Base-by-base conservation (phyloP, 2,888 invertebrate species). In the Gandaritis pyraliata region DNA sequence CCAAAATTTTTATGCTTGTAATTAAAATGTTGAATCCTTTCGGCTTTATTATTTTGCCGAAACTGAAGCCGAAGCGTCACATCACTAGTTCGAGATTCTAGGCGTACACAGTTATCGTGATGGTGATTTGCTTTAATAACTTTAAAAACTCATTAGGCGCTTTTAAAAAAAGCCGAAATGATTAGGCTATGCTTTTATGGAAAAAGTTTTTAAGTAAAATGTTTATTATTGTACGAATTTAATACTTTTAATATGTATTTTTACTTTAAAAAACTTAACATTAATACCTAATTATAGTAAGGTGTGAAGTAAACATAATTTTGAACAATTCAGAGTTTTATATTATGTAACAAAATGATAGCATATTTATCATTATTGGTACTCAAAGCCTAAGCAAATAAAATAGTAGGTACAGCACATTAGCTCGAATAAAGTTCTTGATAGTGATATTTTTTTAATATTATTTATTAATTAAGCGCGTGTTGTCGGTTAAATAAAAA, bases 71-170 rank as follows among this genome's bases (percentile, higher is more conserved):
- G 8, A 36, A 43, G 11, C 16, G 41, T 30, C 16, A 38, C 53
- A 10, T 38, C 49, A 53, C 57, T 53, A 77, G 73, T 73, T 71
- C 73, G 11, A 76, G 83, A 83, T 82, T 83, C 16, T 45, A 47
- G 29, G 51, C 39, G 73, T 74, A 72, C 76, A 73, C 74, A 74
- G 72, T 75, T 43, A 72, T 74, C 79, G 76, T 76, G 69, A 79
- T 79, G 77, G 86, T 82, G 85, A 88, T 89, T 89, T 88, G 80
- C 81, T 80, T 85, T 89, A 88, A 90, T 89, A 87, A 86, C 88
- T 86, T 84, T 80, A 77, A 85, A 85, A 88, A 85, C 83, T 86
- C 85, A 86, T 88, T 86, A 86, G 69, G 71, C 68, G 73, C 76
- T 77, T 76, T 82, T 79, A 76, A 80, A 80, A 77, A 81, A 81